Conservation (phyloP, 2,113 vertebrate genomes). For the Hyperopisus bebe region DNA sequence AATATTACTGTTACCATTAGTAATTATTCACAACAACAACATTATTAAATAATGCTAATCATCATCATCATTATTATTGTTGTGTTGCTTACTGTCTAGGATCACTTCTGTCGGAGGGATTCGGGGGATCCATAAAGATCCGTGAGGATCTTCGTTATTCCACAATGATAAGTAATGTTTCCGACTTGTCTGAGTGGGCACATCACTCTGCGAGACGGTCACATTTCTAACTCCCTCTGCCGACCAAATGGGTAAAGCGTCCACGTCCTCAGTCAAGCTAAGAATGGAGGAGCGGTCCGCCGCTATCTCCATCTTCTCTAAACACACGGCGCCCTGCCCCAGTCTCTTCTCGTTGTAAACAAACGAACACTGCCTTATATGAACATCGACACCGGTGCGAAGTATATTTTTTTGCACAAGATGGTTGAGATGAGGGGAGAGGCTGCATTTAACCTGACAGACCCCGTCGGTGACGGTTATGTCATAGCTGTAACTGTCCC, state of each 20-base stretch:
- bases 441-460: conserved; percentile 58
- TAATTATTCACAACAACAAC: background rate
- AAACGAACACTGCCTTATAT: conserved; percentile 58
- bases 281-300: background rate
- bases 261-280: background rate
- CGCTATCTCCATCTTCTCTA: conserved; percentile 52
- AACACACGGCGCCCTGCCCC: conserved; percentile 57
- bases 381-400: conserved; percentile 57
- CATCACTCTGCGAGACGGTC: conserved; percentile 29
- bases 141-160: conserved; percentile 83
- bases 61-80: background rate
- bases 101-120: conserved; percentile 39
- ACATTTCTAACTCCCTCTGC: conserved; percentile 29
- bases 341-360: conserved; percentile 68
- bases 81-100: conserved; percentile 61
- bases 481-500: conserved; percentile 52
- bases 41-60: background rate
- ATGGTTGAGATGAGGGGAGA: conserved; percentile 54
- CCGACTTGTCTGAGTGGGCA: conserved; percentile 55
- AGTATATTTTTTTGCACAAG: conserved; percentile 64
- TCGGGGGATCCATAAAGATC: conserved; percentile 59
- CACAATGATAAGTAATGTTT: conserved; percentile 79
- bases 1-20: background rate
- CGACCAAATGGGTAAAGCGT: conserved; percentile 42
- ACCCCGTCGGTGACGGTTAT: conserved; percentile 67